A percentile compares a stretch with the other conserved stretches of the same genome.
phyloP scores from a whole-genome alignment of 1,140 invertebrate species.

The Rhagoletis zephyria region DNA sequence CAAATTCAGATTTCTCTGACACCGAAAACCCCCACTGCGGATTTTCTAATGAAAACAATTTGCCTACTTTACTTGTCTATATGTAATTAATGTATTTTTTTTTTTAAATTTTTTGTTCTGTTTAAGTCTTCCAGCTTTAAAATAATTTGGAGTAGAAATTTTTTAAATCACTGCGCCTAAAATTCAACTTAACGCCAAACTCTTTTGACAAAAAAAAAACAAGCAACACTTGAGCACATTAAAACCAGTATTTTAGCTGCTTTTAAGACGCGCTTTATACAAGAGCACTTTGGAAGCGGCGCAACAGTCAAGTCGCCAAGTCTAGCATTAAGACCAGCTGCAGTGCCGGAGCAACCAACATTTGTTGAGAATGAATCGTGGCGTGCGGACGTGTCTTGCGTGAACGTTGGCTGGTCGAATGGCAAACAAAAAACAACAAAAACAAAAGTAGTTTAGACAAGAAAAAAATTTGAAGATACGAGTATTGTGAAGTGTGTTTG shows the following conservation, averaged over 20 bases:
- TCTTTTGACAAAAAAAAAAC: background rate
- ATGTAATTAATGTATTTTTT: too few relatives aligned
- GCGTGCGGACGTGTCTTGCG: background rate
- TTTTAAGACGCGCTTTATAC: background rate
- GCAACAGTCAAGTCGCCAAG: too few relatives aligned
- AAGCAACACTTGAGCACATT: background rate
- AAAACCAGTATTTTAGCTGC: conserved; percentile 35
- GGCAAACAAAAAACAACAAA: background rate
- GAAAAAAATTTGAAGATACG: conserved; percentile 13
- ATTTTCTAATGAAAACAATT: too few relatives aligned
- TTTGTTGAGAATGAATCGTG: conserved; percentile 42
- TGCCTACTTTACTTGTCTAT: too few relatives aligned
- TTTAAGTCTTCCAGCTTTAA: too few relatives aligned
- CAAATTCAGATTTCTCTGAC: too few relatives aligned
- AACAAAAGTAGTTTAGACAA: background rate
- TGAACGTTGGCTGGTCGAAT: conserved; percentile 34
- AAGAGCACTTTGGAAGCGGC: conserved; percentile 1
- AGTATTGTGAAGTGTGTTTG: conserved; percentile 31
- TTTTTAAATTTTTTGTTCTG: too few relatives aligned
- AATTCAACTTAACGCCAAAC: too few relatives aligned
- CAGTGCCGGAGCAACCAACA: background rate
- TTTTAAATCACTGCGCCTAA: too few relatives aligned
- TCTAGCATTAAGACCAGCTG: too few relatives aligned
- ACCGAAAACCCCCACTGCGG: too few relatives aligned
- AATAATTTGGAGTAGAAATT: too few relatives aligned